These are phyloP conservation scores for Pseudopleuronectes americanus DNA, from an alignment of 2,797 vertebrate species.

Conservation along the genomic window DNA sequence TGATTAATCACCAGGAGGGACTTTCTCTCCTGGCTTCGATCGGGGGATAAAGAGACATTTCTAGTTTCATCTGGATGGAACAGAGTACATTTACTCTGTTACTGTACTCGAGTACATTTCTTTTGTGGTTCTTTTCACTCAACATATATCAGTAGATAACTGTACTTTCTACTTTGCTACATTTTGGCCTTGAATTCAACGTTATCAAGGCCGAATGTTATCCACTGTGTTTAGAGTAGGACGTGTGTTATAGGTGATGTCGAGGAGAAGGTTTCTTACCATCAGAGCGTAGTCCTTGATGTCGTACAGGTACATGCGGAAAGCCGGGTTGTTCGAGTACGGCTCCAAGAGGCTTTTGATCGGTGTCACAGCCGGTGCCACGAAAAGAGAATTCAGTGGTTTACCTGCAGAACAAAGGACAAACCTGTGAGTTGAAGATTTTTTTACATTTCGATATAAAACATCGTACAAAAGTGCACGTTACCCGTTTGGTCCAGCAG, in stretches of 20 bases:
- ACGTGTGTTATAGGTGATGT: too few relatives aligned
- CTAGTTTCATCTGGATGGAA: background rate
- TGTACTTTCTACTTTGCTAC: too few relatives aligned
- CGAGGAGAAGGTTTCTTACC: constrained; percentile 77
- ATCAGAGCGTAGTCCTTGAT: constrained; percentile 78
- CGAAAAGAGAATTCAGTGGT: constrained; percentile 91
- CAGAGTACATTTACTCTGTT: too few relatives aligned
- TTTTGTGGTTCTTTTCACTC: too few relatives aligned
- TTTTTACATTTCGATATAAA: background rate
- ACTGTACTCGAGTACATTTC: too few relatives aligned
- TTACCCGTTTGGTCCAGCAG: constrained; percentile 89
- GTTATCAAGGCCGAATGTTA: too few relatives aligned
- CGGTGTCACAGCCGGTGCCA: constrained; percentile 94
- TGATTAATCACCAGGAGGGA: constrained; percentile 67
- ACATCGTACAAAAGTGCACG: background rate
- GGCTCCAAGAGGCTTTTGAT: constrained; percentile 81
- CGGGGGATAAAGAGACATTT: constrained; percentile 18
- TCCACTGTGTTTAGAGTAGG: too few relatives aligned
- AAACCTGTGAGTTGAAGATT: background rate
- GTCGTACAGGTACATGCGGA: constrained; percentile 90
- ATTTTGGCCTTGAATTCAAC: too few relatives aligned
- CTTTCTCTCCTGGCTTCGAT: background rate
- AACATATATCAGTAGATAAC: too few relatives aligned
- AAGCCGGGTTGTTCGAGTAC: constrained; percentile 92
- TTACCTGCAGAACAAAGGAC: constrained; percentile 74